Conservation (phyloP, 2,888 invertebrate genomes). For the Cenopis cana region DNA sequence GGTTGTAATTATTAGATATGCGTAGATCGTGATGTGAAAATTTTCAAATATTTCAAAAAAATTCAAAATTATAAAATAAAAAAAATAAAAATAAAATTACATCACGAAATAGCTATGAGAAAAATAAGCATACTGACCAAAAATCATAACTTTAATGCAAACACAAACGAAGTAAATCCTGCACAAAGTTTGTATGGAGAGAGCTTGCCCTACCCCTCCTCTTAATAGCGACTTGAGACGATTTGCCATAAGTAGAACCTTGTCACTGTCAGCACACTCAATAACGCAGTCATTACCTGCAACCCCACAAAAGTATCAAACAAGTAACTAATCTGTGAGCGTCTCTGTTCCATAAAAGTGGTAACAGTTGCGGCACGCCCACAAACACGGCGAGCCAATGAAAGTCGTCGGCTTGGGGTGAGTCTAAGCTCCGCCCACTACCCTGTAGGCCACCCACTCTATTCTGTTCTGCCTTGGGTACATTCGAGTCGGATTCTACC, state of each 20-base stretch:
- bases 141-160: no score
- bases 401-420: constrained; percentile 51
- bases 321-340: constrained; percentile 32
- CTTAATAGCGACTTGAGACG: not conserved
- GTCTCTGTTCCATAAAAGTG: constrained; percentile 54
- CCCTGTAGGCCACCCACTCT: constrained; percentile 54
- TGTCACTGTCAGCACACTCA: constrained; percentile 1
- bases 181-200: no score
- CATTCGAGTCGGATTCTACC: constrained; percentile 30
- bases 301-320: constrained; percentile 13
- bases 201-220: no score
- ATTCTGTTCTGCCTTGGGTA: constrained; percentile 49
- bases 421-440: constrained; percentile 61
- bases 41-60: no score
- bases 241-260: not conserved
- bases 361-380: constrained; percentile 58
- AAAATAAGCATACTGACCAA: no score
- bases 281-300: constrained; percentile 7
- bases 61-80: no score
- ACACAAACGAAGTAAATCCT: no score
- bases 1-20: no score
- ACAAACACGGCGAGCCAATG: constrained; percentile 57
- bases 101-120: no score
- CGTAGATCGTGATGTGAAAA: no score
- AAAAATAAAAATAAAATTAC: no score